phyloP scores from a whole-genome alignment of 2,797 vertebrate genomes.

The Manis javanica region DNA sequence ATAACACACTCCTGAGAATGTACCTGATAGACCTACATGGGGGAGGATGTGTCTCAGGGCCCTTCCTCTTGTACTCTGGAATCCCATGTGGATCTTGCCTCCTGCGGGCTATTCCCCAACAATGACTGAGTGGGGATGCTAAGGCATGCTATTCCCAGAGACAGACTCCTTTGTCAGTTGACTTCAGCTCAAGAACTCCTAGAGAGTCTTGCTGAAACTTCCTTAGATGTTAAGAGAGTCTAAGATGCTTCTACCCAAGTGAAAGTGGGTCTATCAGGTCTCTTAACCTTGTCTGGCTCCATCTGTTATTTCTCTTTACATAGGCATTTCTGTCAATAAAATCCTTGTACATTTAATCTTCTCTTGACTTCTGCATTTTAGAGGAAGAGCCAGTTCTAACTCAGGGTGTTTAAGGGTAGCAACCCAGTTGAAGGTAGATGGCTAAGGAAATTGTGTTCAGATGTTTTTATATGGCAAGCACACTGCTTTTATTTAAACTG shows the following conservation, averaged over 20 bases:
- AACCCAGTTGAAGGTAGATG: background rate
- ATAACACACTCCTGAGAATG: background rate
- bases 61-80: background rate
- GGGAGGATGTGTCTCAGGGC: background rate
- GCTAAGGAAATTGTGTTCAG: background rate
- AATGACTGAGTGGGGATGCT: background rate
- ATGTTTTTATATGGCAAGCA: background rate
- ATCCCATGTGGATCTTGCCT: background rate
- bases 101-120: background rate
- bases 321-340: background rate
- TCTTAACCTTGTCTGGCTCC: background rate
- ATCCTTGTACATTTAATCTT: background rate
- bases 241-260: background rate
- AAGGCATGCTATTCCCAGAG: background rate
- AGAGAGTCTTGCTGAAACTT: background rate
- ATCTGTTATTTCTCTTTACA: background rate
- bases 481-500: background rate
- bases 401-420: background rate
- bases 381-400: background rate
- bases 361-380: background rate
- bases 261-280: background rate
- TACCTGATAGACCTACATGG: background rate
- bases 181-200: background rate
- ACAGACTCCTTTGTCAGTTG: background rate
- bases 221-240: background rate